phyloP scores from a whole-genome alignment of 1,140 invertebrate species.

The Drosophila aff. region DNA sequence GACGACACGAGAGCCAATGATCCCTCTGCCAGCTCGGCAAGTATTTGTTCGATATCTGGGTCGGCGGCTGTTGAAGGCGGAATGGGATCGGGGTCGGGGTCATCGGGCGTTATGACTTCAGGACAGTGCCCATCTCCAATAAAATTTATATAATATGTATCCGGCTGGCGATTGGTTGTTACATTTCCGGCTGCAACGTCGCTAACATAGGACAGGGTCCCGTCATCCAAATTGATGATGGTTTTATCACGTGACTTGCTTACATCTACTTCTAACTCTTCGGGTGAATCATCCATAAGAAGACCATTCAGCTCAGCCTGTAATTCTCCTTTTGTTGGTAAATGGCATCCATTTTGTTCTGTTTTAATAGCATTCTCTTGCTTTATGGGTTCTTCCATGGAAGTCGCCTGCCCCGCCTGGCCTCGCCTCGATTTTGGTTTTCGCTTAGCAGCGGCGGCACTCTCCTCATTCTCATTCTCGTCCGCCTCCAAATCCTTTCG shows the following conservation, averaged over 20 bases:
- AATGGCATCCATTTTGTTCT: conserved; percentile 39
- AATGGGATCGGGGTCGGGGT: conserved; percentile 7
- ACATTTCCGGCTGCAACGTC: conserved; percentile 17
- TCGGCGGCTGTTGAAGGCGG: conserved; percentile 42
- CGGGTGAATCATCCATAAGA: conserved; percentile 49
- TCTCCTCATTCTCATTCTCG: conserved; percentile 34
- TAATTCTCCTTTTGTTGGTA: conserved; percentile 33
- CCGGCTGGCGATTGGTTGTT: conserved; percentile 14
- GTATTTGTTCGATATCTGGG: conserved; percentile 74
- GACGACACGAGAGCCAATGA: conserved; percentile 84
- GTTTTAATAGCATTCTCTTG: conserved; percentile 48
- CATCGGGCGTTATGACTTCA: conserved; percentile 14
- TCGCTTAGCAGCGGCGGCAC: conserved; percentile 1
- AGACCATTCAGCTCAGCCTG: conserved; percentile 62
- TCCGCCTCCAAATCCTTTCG: conserved; percentile 26
- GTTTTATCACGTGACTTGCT: conserved; percentile 40
- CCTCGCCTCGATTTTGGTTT: conserved; percentile 12
- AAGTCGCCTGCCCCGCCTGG: background rate
- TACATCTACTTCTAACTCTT: conserved; percentile 10
- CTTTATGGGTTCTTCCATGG: conserved; percentile 41
- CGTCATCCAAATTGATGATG: conserved; percentile 52
- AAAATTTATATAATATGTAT: conserved; percentile 51
- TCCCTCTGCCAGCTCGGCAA: conserved; percentile 75
- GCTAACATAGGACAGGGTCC: conserved; percentile 39
- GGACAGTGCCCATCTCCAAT: conserved; percentile 17